Conservation (phyloP, 2,797 vertebrate species). For the Tragopan temminckii region DNA sequence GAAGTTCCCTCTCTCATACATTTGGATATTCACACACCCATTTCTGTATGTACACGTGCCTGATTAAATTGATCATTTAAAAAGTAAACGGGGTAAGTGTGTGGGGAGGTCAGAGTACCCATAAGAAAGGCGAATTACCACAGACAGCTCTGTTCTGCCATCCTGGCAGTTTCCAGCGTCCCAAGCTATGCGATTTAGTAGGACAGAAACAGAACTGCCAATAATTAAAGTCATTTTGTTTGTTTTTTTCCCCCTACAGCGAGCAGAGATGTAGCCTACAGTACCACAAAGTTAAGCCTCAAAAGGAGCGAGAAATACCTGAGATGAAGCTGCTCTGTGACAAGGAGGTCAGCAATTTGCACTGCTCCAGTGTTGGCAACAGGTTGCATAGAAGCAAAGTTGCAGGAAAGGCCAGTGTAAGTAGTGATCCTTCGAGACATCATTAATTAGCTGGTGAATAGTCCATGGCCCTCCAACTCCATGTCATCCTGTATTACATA, state of each 20-base stretch:
- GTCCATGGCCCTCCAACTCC: not conserved
- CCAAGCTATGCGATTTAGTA: not conserved
- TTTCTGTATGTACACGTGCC: not conserved
- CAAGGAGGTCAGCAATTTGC: not conserved
- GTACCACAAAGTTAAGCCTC: not conserved
- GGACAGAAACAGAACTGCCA: not conserved
- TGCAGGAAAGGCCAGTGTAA: not conserved
- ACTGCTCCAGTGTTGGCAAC: not conserved
- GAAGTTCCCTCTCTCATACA: constrained; percentile 35
- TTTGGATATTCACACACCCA: constrained; percentile 38
- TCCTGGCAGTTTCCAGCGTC: not conserved
- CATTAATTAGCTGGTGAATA: not conserved
- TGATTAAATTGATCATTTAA: constrained; percentile 37
- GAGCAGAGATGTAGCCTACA: not conserved
- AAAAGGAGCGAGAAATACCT: not conserved
- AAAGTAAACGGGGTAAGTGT: constrained; percentile 34
- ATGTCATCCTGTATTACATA: not conserved
- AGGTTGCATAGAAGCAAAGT: not conserved
- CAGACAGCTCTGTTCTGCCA: not conserved
- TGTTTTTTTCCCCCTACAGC: rapidly evolving
- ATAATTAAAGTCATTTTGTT: not conserved
- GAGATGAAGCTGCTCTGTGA: not conserved
- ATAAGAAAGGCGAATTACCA: constrained; percentile 2
- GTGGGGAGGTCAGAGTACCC: constrained; percentile 30
- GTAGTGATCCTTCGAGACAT: not conserved